phyloP scores from a whole-genome alignment of 2,113 vertebrate species.

The Peromyscus maniculatus region DNA sequence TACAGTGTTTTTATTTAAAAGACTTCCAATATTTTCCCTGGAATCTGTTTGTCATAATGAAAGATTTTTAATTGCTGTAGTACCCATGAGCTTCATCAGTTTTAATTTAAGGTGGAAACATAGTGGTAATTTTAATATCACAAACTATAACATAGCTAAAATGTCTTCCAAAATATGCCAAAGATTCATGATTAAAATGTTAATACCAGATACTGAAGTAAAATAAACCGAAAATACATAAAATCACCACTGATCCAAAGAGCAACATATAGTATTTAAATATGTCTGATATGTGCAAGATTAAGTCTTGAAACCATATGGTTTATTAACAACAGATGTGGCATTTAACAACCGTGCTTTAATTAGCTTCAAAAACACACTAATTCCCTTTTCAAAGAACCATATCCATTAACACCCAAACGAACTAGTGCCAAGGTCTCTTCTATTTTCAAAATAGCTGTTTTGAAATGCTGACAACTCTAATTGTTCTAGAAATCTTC shows the following conservation, averaged over 20 bases:
- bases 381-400: constrained; percentile 65
- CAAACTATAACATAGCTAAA: background rate
- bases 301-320: constrained; percentile 76
- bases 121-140: background rate
- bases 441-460: constrained; percentile 68
- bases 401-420: constrained; percentile 70
- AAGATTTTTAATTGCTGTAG: background rate
- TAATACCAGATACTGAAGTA: background rate
- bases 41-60: background rate
- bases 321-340: constrained; percentile 77
- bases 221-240: background rate
- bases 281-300: constrained; percentile 62
- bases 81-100: background rate
- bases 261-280: constrained; percentile 58
- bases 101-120: background rate
- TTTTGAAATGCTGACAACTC: constrained; percentile 67
- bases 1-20: background rate
- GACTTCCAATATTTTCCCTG: background rate
- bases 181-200: constrained; percentile 1
- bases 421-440: constrained; percentile 53
- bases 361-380: constrained; percentile 70
- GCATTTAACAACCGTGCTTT: constrained; percentile 76
- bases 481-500: constrained; percentile 37
- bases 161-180: background rate
- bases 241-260: constrained; percentile 7